A percentile compares a stretch with the other conserved stretches of the same genome.
phyloP scores from a whole-genome alignment of 2,888 invertebrate species.

The Noctua comes region DNA sequence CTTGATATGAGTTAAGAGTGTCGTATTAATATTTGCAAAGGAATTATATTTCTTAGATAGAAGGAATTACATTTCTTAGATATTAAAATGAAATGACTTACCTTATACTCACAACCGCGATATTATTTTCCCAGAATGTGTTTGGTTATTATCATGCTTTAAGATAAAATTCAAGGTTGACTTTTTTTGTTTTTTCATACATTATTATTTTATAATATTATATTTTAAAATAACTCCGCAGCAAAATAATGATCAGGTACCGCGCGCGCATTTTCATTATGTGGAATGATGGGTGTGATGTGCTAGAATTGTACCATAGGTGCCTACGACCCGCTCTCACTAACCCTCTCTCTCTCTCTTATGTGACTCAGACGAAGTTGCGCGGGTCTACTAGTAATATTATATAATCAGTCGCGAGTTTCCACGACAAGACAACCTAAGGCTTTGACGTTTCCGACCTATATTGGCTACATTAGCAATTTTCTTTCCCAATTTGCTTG shows the following conservation, averaged over 20 bases:
- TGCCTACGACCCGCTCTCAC: too few relatives aligned
- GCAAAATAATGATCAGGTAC: too few relatives aligned
- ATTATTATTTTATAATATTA: constrained; percentile 3
- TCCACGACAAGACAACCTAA: background rate
- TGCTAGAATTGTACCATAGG: too few relatives aligned
- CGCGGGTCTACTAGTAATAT: too few relatives aligned
- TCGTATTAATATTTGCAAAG: constrained; percentile 40
- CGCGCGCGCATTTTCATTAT: too few relatives aligned
- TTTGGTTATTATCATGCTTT: constrained; percentile 2
- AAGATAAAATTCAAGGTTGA: background rate
- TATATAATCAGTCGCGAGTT: background rate
- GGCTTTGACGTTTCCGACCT: constrained; percentile 9
- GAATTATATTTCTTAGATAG: constrained; percentile 16
- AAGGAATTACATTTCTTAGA: constrained; percentile 14
- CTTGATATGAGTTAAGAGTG: constrained; percentile 7
- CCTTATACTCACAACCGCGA: background rate
- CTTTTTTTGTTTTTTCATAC: background rate
- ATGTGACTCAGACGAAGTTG: too few relatives aligned
- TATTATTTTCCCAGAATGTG: constrained; percentile 10
- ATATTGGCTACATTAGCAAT: constrained; percentile 16
- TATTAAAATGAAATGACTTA: constrained; percentile 17
- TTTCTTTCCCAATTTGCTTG: constrained; percentile 4
- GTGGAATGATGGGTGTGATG: too few relatives aligned
- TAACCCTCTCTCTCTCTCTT: too few relatives aligned
- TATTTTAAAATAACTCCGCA: too few relatives aligned